A percentile compares a stretch with the other conserved stretches of the same genome.
phyloP scores from a whole-genome alignment of 2,797 vertebrate genomes.

The Capromys pilorides region DNA sequence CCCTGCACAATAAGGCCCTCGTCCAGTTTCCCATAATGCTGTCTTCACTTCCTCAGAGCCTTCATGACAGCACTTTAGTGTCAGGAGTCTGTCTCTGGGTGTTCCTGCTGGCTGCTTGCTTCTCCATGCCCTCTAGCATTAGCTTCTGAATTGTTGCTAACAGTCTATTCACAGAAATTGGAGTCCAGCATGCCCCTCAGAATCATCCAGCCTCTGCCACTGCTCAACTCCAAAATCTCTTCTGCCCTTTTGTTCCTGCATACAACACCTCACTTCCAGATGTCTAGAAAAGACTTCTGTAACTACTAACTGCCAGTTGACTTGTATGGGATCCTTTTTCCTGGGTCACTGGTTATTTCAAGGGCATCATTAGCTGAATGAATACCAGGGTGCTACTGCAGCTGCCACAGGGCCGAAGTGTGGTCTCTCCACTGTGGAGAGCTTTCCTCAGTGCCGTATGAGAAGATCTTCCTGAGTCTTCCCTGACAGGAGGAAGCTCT shows the following conservation, averaged over 20 bases:
- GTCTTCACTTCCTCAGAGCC: background rate
- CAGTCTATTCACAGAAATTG: background rate
- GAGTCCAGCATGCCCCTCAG: no score
- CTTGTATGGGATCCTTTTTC: background rate
- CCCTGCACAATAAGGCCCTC: background rate
- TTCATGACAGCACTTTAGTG: background rate
- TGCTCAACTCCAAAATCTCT: background rate
- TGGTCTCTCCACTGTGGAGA: accelerated
- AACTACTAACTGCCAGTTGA: background rate
- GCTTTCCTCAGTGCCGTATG: background rate
- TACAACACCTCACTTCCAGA: background rate
- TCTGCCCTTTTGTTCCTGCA: background rate
- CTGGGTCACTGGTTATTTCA: background rate
- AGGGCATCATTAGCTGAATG: background rate
- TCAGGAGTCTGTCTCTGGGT: background rate
- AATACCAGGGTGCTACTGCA: background rate
- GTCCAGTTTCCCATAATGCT: no score
- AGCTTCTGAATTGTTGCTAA: background rate
- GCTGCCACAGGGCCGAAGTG: background rate
- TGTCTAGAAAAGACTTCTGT: background rate
- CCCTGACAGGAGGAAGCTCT: background rate
- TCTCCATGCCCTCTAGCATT: background rate
- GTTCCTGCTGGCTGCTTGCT: accelerated
- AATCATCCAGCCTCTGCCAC: background rate
- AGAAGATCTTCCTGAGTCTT: background rate